These are phyloP conservation scores for Haemorhous mexicanus DNA, from an alignment of 2,113 vertebrate genomes.

Conservation along the genomic window DNA sequence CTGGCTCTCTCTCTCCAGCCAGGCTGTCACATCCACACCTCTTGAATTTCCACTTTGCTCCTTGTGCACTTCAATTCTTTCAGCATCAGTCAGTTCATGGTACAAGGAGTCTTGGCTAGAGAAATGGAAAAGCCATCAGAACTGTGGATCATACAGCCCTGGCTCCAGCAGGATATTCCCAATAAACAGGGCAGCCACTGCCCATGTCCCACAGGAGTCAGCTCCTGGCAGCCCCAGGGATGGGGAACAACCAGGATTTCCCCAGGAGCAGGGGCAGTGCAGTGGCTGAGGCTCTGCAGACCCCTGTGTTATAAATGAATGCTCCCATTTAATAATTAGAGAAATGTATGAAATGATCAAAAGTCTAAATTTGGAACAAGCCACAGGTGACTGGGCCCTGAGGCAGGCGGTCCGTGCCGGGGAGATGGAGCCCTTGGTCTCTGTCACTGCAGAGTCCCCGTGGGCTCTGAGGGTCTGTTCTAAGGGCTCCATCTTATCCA, in stretches of 20 bases:
- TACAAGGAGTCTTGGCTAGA: background rate
- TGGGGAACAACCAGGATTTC: rapidly evolving
- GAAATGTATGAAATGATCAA: no score
- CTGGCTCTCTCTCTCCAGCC: no score
- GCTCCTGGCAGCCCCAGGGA: background rate
- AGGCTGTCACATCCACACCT: background rate
- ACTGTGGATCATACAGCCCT: rapidly evolving
- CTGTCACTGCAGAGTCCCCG: no score
- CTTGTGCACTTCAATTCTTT: background rate
- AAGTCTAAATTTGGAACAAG: no score
- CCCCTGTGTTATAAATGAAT: no score
- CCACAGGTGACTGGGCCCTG: no score
- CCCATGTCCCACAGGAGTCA: rapidly evolving
- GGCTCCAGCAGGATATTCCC: background rate
- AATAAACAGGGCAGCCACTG: rapidly evolving
- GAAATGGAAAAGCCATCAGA: background rate
- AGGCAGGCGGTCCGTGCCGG: no score
- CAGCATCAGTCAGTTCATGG: background rate
- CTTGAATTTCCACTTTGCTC: background rate
- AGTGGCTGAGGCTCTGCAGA: background rate
- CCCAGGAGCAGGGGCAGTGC: background rate
- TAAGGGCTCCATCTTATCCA: no score
- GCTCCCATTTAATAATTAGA: no score
- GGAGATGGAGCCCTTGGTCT: no score
- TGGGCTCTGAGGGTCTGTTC: no score